Evolutionary conservation across 2,888 invertebrate species (phyloP).

Genomic region (Sminthurides aquaticus): DNA sequence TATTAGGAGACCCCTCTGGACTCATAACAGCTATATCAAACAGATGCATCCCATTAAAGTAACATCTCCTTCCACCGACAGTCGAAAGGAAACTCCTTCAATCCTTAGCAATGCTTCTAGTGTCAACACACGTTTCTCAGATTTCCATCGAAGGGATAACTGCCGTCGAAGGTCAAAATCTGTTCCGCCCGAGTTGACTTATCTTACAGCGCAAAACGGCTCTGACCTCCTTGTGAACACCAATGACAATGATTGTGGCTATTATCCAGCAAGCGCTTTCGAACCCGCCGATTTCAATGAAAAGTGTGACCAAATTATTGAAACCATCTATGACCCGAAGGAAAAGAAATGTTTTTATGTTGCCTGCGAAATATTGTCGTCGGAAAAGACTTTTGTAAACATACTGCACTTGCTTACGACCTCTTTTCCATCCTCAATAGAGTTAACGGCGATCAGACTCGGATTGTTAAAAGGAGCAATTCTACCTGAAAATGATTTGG

Average conservation of each 20-base stretch:
- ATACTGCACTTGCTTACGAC: conserved; percentile 52
- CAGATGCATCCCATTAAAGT: conserved; percentile 37
- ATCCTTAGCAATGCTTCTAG: neutral
- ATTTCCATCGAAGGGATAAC: neutral
- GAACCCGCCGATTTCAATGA: neutral
- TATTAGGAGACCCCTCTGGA: conserved; percentile 15
- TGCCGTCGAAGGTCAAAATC: neutral
- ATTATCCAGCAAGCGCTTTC: neutral
- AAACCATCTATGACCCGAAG: conserved; percentile 32
- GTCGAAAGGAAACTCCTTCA: neutral
- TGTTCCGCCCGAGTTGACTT: neutral
- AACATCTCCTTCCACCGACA: conserved; percentile 38
- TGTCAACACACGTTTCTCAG: neutral
- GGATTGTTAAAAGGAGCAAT: conserved; percentile 44
- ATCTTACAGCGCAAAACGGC: neutral
- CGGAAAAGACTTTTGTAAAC: conserved; percentile 54
- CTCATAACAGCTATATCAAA: conserved; percentile 22
- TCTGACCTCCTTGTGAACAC: neutral
- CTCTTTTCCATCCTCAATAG: conserved; percentile 50
- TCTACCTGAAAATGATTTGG: conserved; percentile 49
- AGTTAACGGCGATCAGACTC: conserved; percentile 44
- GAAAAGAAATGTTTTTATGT: conserved; percentile 50
- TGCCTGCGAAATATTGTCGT: conserved; percentile 53
- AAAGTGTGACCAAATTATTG: conserved; percentile 29
- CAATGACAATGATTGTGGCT: neutral